phyloP scores from a whole-genome alignment of 2,113 vertebrate species.

The Maccullochella peelii region DNA sequence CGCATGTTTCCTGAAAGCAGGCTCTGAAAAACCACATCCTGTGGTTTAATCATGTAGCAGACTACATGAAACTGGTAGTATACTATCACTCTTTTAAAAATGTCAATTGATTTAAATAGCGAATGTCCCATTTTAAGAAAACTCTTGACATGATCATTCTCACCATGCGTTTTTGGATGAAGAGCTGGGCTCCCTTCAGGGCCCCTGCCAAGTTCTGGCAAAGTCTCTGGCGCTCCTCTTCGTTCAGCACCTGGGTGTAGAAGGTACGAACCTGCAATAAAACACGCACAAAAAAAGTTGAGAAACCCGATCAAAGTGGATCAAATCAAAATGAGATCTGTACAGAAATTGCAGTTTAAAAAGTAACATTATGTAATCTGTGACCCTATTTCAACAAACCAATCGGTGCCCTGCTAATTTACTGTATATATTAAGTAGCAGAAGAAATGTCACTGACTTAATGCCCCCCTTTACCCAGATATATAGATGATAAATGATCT shows the following conservation, averaged over 20 bases:
- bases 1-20: background rate
- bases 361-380: background rate
- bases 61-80: too few species aligned
- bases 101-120: background rate
- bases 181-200: conserved; percentile 90
- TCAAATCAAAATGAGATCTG: background rate
- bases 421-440: background rate
- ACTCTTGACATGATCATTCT: conserved; percentile 15
- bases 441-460: background rate
- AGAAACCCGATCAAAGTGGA: background rate
- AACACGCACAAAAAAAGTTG: background rate
- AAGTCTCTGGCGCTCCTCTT: conserved; percentile 88
- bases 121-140: background rate
- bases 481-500: background rate
- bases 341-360: background rate
- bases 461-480: background rate
- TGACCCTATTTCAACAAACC: background rate
- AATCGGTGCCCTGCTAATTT: background rate
- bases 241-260: conserved; percentile 89
- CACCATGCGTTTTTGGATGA: conserved; percentile 95
- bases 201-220: conserved; percentile 90
- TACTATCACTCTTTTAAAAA: background rate
- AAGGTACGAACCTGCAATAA: conserved; percentile 88
- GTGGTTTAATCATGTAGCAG: background rate
- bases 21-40: background rate